Percentiles rank a stretch among this genome's conserved stretches.
Evolutionary conservation across 1,140 invertebrate species (phyloP).

Genomic region (Chironomus tepperi): DNA sequence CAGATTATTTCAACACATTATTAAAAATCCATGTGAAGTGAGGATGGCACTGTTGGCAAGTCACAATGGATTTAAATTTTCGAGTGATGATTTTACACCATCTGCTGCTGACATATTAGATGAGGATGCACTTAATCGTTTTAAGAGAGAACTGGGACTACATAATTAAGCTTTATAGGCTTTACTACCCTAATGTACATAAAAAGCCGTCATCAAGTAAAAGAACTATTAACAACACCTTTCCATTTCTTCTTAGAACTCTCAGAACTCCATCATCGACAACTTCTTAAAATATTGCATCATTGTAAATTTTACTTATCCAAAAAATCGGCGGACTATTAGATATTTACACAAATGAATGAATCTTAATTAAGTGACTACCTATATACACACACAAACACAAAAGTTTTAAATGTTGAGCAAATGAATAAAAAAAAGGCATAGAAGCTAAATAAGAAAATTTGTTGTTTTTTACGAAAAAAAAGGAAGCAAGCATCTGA

Average conservation of each 20-base stretch:
- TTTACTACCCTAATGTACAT: not conserved
- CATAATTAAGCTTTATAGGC: not conserved
- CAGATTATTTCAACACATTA: conserved; percentile 16
- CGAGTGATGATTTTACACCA: not conserved
- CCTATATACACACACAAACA: not conserved
- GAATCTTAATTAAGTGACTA: not conserved
- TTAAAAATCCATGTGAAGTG: conserved; percentile 15
- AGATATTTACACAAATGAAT: not conserved
- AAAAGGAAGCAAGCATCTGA: not conserved
- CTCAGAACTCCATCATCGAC: not conserved
- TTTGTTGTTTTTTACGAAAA: not conserved
- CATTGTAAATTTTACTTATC: not conserved
- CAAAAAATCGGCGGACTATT: not conserved
- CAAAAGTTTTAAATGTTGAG: not conserved
- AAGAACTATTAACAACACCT: not conserved
- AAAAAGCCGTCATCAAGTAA: not conserved
- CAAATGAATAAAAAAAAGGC: not conserved
- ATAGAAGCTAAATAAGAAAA: not conserved
- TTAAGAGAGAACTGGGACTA: not conserved
- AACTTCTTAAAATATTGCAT: not conserved
- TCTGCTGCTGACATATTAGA: not conserved
- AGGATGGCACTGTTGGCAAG: not conserved
- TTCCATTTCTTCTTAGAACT: not conserved
- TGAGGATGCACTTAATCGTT: not conserved
- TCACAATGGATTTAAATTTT: not conserved